Evolutionary conservation across 2,888 invertebrate species (phyloP).

Genomic region (Drosophila prolongata): DNA sequence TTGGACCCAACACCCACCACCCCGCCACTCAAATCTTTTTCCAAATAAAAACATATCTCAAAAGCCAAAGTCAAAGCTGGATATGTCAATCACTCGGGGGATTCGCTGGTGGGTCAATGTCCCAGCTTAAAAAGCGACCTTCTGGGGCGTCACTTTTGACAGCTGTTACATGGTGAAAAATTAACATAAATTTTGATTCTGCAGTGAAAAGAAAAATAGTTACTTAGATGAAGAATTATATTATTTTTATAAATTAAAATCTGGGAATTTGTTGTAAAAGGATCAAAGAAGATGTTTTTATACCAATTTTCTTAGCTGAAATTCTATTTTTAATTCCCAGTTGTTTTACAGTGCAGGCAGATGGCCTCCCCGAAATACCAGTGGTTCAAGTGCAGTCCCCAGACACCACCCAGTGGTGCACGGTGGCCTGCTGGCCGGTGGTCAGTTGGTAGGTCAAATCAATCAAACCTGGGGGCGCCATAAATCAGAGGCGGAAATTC

Average conservation of each 20-base stretch:
- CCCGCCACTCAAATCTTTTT: slow-evolving; percentile 49
- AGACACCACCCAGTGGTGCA: slow-evolving; percentile 24
- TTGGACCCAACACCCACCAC: slow-evolving; percentile 13
- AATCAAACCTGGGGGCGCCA: slow-evolving; percentile 53
- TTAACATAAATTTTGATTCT: slow-evolving; percentile 6
- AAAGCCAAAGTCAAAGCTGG: slow-evolving; percentile 41
- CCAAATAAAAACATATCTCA: slow-evolving; percentile 61
- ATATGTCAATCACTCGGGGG: slow-evolving; percentile 35
- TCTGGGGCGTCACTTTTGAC: slow-evolving; percentile 63
- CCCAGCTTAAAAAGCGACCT: slow-evolving; percentile 54
- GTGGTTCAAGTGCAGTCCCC: slow-evolving; percentile 73
- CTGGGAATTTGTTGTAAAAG: no score
- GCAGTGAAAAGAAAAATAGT: neutral
- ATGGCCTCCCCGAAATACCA: slow-evolving; percentile 62
- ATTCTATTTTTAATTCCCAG: neutral
- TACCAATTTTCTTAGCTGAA: neutral
- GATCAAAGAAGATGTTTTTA: no score
- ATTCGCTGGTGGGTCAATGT: slow-evolving; percentile 51
- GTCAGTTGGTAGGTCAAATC: slow-evolving; percentile 62
- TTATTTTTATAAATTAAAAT: no score
- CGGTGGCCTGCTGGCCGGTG: slow-evolving; percentile 17
- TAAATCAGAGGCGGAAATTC: slow-evolving; percentile 71
- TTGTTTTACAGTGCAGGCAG: slow-evolving; percentile 34
- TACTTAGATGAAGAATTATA: neutral
- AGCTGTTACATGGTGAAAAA: slow-evolving; percentile 55